Evolutionary conservation across 1,140 invertebrate genomes (phyloP).

Genomic region (Drosophila nebulosa): DNA sequence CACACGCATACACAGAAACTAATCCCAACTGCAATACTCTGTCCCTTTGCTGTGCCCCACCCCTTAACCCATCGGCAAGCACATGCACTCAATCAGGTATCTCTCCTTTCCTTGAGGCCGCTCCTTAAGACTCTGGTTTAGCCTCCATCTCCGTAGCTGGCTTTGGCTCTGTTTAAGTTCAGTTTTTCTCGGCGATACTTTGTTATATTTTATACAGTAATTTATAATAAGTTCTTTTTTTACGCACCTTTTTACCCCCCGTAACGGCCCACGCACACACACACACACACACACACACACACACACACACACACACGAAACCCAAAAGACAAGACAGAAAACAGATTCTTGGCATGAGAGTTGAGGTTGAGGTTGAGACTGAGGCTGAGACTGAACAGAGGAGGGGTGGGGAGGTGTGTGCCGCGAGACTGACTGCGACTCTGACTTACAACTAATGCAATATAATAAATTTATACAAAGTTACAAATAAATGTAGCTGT

Average conservation of each 20-base stretch:
- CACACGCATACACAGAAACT: neutral
- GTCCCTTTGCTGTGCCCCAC: neutral
- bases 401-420: neutral
- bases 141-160: neutral
- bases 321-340: neutral
- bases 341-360: neutral
- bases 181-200: conserved; percentile 20
- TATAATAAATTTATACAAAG: conserved; percentile 78
- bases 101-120: conserved; percentile 9
- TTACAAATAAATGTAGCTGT: conserved; percentile 64
- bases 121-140: neutral
- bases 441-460: conserved; percentile 78
- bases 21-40: conserved; percentile 23
- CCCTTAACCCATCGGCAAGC: neutral
- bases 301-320: conserved; percentile 39
- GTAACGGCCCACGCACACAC: conserved; percentile 43
- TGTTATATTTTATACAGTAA: conserved; percentile 68
- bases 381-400: too few relatives aligned
- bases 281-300: conserved; percentile 13
- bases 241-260: conserved; percentile 60
- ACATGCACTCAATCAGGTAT: conserved; percentile 34
- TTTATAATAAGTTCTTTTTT: conserved; percentile 72
- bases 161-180: neutral
- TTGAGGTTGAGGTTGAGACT: neutral
- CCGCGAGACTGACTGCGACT: neutral